These are phyloP conservation scores for Amphiprion clarkii DNA, from an alignment of 2,797 vertebrate genomes.

Conservation along the genomic window DNA sequence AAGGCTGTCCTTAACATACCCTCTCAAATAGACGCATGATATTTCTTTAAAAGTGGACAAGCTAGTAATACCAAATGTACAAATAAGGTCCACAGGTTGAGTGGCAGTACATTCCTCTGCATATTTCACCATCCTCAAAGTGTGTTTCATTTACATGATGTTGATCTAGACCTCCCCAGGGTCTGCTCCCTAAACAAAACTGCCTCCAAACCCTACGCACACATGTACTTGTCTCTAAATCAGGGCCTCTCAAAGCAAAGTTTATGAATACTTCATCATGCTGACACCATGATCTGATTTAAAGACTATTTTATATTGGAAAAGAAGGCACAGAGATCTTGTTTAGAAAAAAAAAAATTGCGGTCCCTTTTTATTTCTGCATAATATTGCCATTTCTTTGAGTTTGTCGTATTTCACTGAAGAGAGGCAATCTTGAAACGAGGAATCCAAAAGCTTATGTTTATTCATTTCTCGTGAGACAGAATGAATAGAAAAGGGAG, in stretches of 20 bases:
- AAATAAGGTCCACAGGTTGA: constrained; percentile 9
- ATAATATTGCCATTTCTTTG: constrained; percentile 30
- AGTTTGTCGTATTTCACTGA: constrained; percentile 33
- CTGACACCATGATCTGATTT: constrained; percentile 39
- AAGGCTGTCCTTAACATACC: not conserved
- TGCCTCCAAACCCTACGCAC: constrained; percentile 3
- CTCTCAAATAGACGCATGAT: not conserved
- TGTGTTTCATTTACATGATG: constrained; percentile 40
- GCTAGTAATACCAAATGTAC: not conserved
- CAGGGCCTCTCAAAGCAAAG: constrained; percentile 31
- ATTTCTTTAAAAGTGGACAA: not conserved
- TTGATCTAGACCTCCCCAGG: constrained; percentile 47
- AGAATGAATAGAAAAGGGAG: not conserved
- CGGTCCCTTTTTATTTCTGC: constrained; percentile 3
- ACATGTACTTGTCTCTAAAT: constrained; percentile 23
- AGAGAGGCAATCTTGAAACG: not conserved
- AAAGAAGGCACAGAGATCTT: not conserved
- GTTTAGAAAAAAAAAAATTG: constrained; percentile 34
- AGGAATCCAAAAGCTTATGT: constrained; percentile 12
- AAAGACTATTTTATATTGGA: constrained; percentile 19
- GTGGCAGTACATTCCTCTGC: constrained; percentile 43
- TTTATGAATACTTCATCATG: constrained; percentile 45
- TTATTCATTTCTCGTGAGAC: not conserved
- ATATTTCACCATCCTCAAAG: constrained; percentile 22
- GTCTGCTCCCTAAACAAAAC: constrained; percentile 56